phyloP scores from a whole-genome alignment of 2,797 vertebrate genomes.

The Esox lucius region DNA sequence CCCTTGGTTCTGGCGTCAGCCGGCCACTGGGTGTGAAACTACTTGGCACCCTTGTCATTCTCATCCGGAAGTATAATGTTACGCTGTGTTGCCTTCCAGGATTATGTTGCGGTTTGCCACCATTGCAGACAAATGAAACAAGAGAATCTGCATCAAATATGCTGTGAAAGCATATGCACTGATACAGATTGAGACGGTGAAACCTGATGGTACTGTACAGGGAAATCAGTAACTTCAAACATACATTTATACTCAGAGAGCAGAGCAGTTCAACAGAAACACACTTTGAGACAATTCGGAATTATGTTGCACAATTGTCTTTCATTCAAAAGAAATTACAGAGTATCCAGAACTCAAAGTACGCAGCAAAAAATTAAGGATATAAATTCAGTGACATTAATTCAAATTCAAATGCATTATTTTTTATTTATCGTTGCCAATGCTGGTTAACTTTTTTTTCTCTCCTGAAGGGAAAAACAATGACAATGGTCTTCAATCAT shows the following conservation, averaged over 20 bases:
- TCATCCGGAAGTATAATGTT: slow-evolving; percentile 1
- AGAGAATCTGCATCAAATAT: not conserved
- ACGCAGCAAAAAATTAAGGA: too few relatives aligned
- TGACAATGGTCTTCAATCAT: too few relatives aligned
- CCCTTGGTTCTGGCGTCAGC: slow-evolving; percentile 2
- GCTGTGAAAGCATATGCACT: not conserved
- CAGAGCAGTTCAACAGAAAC: not conserved
- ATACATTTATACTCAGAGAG: not conserved
- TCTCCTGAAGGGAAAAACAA: too few relatives aligned
- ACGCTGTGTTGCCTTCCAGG: not conserved
- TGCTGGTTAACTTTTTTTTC: too few relatives aligned
- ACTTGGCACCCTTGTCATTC: slow-evolving; percentile 1
- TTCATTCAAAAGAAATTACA: too few relatives aligned
- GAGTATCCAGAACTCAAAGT: too few relatives aligned
- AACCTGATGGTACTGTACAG: not conserved
- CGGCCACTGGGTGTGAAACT: not conserved
- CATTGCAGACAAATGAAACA: not conserved
- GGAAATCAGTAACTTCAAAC: not conserved
- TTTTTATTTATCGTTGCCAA: too few relatives aligned
- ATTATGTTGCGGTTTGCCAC: not conserved
- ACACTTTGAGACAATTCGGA: not conserved
- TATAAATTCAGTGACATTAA: too few relatives aligned
- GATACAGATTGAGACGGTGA: too few relatives aligned
- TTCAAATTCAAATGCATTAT: too few relatives aligned
- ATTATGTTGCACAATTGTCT: too few relatives aligned